Base-by-base conservation (phyloP, 2,113 vertebrate genomes). In the Meles meles region DNA sequence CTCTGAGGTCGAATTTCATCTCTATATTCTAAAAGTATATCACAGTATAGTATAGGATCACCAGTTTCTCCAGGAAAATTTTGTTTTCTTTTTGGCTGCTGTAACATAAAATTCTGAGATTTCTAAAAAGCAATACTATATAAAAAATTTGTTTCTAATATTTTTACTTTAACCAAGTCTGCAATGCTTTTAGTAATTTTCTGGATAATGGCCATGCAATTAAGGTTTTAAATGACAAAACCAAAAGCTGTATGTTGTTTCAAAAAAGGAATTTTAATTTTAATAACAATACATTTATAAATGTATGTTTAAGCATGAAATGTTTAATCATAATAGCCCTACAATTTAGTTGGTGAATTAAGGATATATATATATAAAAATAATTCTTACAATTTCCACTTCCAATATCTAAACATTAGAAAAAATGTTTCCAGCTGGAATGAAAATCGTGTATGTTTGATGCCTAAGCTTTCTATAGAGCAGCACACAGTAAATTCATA, bases 121-220 rank as follows among this genome's bases (percentile, higher is more conserved):
- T 74, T n/a, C n/a, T 84, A 44, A 88, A 92, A 84, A 65, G 6
- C 81, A 81, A 37, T 65, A 59, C 13, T 25, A 14, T 37, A 49
- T 49, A 82, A 76, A 71, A 71, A 67, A 79, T 59, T 59, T 92
- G 7, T 92, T 92, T 90, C 14, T 61, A 67, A 61, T 72, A 63
- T 47, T 94, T 80, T 92, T 72, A 91, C 69, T 93, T 94, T 92
- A 97, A 65, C n/a, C 13, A 82, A 80, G 20, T 71, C 6, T 37
- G 3, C 76, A 80, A 52, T 81, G 11, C 10, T 47, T 79, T 77
- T 84, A 71, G 5, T 77, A 77, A 83, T 96, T 74, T 79, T 87
- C 34, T 93, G 31, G 21, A 85, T 65, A 91, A 31, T 44, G 6
- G 2, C 4, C 10, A 34, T 52, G 7, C 44, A 79, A 67, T 79